Percentiles rank a stretch among this genome's conserved stretches.
These are phyloP conservation scores for Porites cylindrica DNA, from an alignment of 92 coral and sea anemone species.

Conservation along the genomic window DNA sequence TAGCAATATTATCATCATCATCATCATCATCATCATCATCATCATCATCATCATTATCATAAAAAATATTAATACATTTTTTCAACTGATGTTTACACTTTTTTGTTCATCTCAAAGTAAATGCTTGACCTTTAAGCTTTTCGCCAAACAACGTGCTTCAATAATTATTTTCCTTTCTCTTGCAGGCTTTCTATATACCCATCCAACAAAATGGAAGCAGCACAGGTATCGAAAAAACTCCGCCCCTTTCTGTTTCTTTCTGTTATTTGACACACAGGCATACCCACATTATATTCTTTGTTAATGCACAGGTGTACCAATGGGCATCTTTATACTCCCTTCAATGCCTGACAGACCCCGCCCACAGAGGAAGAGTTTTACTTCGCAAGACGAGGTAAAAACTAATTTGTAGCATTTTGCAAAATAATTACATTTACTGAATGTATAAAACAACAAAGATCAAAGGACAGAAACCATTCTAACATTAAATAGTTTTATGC, in stretches of 20 bases:
- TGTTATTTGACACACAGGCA: not conserved
- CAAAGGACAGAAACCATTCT: too few species aligned
- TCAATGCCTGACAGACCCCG: conserved; percentile 84
- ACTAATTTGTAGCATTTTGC: not conserved
- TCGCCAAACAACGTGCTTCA: not conserved
- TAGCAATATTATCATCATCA: too few species aligned
- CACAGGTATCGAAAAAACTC: conserved; percentile 51
- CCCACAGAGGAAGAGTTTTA: conserved; percentile 76
- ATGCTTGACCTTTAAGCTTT: not conserved
- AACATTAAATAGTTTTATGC: too few species aligned
- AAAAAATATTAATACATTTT: too few species aligned
- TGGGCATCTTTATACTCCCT: conserved; percentile 94
- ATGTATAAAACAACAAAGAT: too few species aligned
- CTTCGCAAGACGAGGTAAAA: conserved; percentile 90
- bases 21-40: too few species aligned
- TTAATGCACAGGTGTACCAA: conserved; percentile 68
- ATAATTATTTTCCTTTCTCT: not conserved
- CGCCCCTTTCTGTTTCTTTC: not conserved
- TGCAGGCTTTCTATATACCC: conserved; percentile 71
- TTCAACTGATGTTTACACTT: too few species aligned
- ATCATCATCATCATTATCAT: too few species aligned
- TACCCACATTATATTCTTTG: not conserved
- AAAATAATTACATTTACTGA: not conserved
- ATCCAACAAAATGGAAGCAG: conserved; percentile 69
- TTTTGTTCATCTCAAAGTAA: too few species aligned